Conservation (phyloP, 2,797 vertebrate genomes). For the Menidia menidia region DNA sequence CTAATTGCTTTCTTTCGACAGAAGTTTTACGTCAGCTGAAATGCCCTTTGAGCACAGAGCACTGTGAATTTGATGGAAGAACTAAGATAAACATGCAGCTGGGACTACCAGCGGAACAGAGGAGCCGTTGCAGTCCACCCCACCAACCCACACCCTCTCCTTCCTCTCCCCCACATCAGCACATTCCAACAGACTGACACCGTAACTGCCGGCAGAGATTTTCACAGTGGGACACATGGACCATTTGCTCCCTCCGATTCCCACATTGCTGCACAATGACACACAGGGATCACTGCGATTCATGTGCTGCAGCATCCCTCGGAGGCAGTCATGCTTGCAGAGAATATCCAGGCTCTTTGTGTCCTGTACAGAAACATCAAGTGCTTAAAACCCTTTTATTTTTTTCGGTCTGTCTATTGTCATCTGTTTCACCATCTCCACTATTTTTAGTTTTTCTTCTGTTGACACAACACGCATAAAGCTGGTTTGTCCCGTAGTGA, state of each 20-base stretch:
- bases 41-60: neutral
- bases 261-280: conserved; percentile 64
- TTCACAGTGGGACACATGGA: conserved; percentile 46
- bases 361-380: conserved; percentile 2
- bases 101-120: conserved; percentile 33
- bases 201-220: conserved; percentile 62
- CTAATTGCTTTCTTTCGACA: no score
- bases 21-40: no score
- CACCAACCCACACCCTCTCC: conserved; percentile 18
- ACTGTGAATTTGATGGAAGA: neutral
- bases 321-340: conserved; percentile 30
- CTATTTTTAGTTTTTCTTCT: conserved; percentile 14
- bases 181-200: conserved; percentile 81
- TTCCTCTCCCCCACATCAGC: conserved; percentile 73
- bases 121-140: conserved; percentile 34
- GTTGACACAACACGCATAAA: conserved; percentile 18
- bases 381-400: neutral
- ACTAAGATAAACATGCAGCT: neutral
- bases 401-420: neutral
- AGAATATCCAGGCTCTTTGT: conserved; percentile 21
- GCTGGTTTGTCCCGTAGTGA: conserved; percentile 35
- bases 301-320: conserved; percentile 23
- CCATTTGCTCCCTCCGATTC: conserved; percentile 13
- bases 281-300: conserved; percentile 54
- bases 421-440: neutral